phyloP scores from a whole-genome alignment of 1,140 invertebrate species.

The Leptinotarsa defecta region DNA sequence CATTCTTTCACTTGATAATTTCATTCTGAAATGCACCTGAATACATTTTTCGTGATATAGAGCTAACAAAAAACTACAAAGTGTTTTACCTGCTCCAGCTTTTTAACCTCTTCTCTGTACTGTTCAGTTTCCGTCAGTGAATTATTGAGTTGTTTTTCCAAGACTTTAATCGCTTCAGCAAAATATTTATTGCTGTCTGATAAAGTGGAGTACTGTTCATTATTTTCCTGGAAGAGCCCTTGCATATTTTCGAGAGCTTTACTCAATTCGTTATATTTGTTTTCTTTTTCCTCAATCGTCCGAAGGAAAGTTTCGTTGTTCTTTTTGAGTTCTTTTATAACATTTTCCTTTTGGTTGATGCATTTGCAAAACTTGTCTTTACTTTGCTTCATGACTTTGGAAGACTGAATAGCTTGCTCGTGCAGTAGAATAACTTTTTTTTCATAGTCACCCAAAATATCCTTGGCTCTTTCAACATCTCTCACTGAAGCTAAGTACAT shows the following conservation, averaged over 20 bases:
- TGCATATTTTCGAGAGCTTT: slow-evolving; percentile 29
- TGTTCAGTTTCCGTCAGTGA: slow-evolving; percentile 17
- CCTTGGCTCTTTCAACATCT: slow-evolving; percentile 34
- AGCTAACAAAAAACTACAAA: no score
- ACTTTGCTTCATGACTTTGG: slow-evolving; percentile 43
- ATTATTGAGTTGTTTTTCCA: slow-evolving; percentile 30
- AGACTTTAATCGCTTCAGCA: slow-evolving; percentile 29
- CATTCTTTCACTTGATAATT: no score
- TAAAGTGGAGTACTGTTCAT: slow-evolving; percentile 28
- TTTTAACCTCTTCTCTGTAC: slow-evolving; percentile 31
- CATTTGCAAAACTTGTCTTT: slow-evolving; percentile 43
- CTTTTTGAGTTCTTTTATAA: slow-evolving; percentile 34
- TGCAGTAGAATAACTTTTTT: slow-evolving; percentile 40
- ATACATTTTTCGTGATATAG: no score
- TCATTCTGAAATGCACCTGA: no score
- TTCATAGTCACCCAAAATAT: slow-evolving; percentile 41
- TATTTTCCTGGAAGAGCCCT: slow-evolving; percentile 28
- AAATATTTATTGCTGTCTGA: slow-evolving; percentile 33
- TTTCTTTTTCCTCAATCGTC: slow-evolving; percentile 21
- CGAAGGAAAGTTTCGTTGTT: slow-evolving; percentile 30
- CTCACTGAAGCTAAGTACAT: slow-evolving; percentile 31
- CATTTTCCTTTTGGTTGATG: slow-evolving; percentile 34
- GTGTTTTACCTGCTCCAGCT: slow-evolving; percentile 30
- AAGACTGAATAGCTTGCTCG: slow-evolving; percentile 40
- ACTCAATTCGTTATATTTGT: slow-evolving; percentile 24